phyloP scores from a whole-genome alignment of 2,113 vertebrate genomes.

The Pampusana beccarii region DNA sequence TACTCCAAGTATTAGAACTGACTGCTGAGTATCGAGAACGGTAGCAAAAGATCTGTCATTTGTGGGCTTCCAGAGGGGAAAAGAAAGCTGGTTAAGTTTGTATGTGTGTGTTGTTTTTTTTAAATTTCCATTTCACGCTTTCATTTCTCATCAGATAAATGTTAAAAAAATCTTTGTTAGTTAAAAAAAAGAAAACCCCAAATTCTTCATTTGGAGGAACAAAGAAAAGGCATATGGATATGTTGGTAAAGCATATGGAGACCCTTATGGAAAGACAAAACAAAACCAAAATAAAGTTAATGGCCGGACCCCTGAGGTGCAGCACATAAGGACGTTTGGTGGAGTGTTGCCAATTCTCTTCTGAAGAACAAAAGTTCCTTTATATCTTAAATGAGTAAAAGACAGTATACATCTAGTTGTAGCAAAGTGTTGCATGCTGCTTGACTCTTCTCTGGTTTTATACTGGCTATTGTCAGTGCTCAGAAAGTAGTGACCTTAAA shows the following conservation, averaged over 20 bases:
- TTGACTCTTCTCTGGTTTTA: neutral
- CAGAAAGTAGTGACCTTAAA: neutral
- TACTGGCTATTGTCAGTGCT: neutral
- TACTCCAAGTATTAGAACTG: neutral
- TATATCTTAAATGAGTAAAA: constrained; percentile 27
- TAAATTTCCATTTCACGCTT: neutral
- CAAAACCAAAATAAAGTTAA: constrained; percentile 39
- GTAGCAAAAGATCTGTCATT: neutral
- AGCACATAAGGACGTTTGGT: neutral
- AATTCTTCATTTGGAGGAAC: neutral
- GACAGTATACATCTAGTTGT: neutral
- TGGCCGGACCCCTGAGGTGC: constrained; percentile 21
- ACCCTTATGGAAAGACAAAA: constrained; percentile 48
- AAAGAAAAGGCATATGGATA: constrained; percentile 19
- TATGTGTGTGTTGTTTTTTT: neutral
- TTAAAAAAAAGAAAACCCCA: neutral
- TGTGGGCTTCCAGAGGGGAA: neutral
- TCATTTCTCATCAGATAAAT: neutral
- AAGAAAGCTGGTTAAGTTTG: neutral
- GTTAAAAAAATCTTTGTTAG: neutral
- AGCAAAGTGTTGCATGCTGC: neutral
- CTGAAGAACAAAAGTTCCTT: constrained; percentile 19
- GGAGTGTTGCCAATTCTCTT: constrained; percentile 42
- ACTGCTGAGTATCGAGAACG: neutral
- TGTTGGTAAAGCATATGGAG: constrained; percentile 49